Base-by-base conservation (phyloP, 2,888 invertebrate genomes). In the Drosophila siamana region DNA sequence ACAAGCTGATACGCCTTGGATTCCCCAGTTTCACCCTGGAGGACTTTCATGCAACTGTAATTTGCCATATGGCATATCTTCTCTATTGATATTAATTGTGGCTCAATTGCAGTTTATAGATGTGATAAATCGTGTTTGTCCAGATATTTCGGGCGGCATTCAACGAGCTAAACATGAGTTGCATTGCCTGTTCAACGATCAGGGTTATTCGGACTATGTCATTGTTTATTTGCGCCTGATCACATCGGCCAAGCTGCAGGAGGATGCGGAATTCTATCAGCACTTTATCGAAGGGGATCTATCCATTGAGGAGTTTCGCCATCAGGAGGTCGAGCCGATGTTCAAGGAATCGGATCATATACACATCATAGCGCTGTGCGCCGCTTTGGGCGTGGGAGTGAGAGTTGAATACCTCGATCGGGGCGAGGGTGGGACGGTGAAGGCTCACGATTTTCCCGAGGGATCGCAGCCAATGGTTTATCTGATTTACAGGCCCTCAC, bases 361-460 rank as follows among this genome's bases (percentile, higher is more conserved):
- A 92, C 99, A 99, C 92, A 98, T 99, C 78, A 98, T 98, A 91
- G 98, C 98, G 1, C 94, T 99, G 88, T 97, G 98, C 90, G 95
- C 97, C 65, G 97, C 97, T 13, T 93, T 98, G 44, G 95, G 95
- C 52, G 97, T 97, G 0, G 96, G 97, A 0, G 97, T 99, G 1
- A 94, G 98, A 77, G 97, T 99, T n/a, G 96, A 97, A 85, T 99
- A 99, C 91, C 97, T 99, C 97, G 99, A 99, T 92, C 95, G 98
- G 24, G 98, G 97, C 2, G 96, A 96, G 57, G 96, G 96, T 13
- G 95, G 95, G 46, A 94, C 94, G 90, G 96, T 97, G 61, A 97
- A 95, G 83, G 95, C 96, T 3, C 98, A 98, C 90, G 97, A 98
- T 90, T 97, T 98, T 91, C 98, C 98, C 0, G 97, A 97, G 86